These are phyloP conservation scores for Microplitis demolitor DNA, from an alignment of 1,140 invertebrate genomes.

Conservation along the genomic window DNA sequence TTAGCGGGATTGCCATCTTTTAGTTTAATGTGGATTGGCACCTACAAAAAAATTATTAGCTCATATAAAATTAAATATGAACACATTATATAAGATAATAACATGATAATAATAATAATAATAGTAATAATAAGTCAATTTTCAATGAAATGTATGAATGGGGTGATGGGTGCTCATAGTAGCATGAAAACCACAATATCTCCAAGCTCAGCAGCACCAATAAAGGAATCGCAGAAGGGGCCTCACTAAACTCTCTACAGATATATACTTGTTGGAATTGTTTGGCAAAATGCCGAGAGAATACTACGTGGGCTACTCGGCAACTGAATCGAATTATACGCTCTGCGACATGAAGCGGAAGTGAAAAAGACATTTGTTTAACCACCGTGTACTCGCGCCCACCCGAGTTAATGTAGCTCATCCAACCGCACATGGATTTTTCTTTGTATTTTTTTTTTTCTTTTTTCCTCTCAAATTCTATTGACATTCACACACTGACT, in stretches of 20 bases:
- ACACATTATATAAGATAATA: background rate
- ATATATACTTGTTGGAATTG: constrained; percentile 24
- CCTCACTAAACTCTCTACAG: background rate
- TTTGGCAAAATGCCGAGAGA: constrained; percentile 31
- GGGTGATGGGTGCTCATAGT: background rate
- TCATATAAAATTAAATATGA: background rate
- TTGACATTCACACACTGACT: background rate
- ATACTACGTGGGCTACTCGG: constrained; percentile 29
- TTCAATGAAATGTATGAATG: constrained; percentile 1
- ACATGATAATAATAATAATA: background rate
- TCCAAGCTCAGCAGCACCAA: constrained; percentile 11
- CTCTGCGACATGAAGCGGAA: constrained; percentile 33
- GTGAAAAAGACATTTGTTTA: constrained; percentile 37
- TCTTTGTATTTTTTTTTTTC: constrained; percentile 8
- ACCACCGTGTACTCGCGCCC: constrained; percentile 24
- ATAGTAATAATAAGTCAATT: constrained; percentile 6
- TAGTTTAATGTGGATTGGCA: too few species aligned
- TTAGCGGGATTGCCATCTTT: too few species aligned
- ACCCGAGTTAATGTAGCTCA: constrained; percentile 28
- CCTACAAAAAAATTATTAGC: background rate
- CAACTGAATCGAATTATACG: constrained; percentile 37
- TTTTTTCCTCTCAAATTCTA: background rate
- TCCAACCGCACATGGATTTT: constrained; percentile 16
- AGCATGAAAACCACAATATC: background rate
- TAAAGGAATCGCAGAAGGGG: constrained; percentile 13